Conservation (phyloP, 2,797 vertebrate species). For the Alauda arvensis region DNA sequence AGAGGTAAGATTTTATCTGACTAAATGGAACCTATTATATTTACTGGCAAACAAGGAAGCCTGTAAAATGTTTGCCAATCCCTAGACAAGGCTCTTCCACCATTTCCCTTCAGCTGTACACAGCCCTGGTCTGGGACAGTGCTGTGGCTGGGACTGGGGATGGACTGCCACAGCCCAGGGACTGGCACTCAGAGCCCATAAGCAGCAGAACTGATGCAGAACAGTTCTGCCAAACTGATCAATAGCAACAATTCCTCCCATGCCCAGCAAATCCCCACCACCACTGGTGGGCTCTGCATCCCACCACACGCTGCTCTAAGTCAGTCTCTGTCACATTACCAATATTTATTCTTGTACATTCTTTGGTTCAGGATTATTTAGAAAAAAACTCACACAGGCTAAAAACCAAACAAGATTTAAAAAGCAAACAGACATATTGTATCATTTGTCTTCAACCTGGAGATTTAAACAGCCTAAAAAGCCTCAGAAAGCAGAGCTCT, state of each 20-base stretch:
- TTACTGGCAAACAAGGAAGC: background rate
- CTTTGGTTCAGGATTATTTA: background rate
- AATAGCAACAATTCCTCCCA: background rate
- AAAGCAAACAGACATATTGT: background rate
- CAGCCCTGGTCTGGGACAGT: background rate
- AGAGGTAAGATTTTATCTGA: background rate
- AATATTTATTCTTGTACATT: rapidly evolving
- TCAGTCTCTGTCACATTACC: background rate
- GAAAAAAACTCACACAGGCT: background rate
- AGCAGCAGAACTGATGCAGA: background rate
- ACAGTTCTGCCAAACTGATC: background rate
- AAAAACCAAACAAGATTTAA: background rate
- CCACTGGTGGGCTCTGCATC: background rate
- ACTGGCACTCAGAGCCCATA: background rate
- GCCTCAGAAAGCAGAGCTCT: background rate
- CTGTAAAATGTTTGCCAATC: background rate
- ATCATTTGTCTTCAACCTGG: background rate
- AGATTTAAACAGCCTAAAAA: background rate
- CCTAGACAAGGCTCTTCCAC: background rate
- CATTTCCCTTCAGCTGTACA: background rate
- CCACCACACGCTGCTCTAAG: background rate
- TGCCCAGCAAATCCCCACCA: background rate
- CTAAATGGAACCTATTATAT: background rate
- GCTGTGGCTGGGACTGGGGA: background rate
- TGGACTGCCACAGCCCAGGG: background rate